Conservation (phyloP, 2,888 invertebrate genomes). For the Dryocosmus kuriphilus region DNA sequence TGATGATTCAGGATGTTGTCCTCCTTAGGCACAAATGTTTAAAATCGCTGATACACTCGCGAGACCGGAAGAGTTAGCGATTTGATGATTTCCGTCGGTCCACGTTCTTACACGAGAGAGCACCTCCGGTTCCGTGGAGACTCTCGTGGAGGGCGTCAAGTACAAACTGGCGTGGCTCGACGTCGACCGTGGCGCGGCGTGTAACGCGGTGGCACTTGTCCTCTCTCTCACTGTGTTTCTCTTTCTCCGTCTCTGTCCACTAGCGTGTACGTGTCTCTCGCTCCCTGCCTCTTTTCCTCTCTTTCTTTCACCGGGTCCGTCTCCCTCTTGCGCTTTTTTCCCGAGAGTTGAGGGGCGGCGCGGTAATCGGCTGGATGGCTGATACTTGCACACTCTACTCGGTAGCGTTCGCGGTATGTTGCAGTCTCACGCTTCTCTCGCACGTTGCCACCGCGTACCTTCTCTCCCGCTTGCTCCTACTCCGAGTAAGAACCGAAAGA, state of each 20-base stretch:
- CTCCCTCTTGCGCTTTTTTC: constrained; percentile 55
- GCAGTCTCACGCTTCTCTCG: constrained; percentile 42
- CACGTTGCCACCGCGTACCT: constrained; percentile 41
- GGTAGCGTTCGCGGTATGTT: constrained; percentile 46
- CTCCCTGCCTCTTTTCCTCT: constrained; percentile 47
- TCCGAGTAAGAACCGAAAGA: constrained; percentile 40
- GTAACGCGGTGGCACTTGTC: constrained; percentile 69
- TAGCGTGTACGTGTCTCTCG: constrained; percentile 39
- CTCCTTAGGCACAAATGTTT: not conserved
- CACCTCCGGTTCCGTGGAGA: constrained; percentile 54
- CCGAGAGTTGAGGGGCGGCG: constrained; percentile 55
- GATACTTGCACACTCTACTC: constrained; percentile 14
- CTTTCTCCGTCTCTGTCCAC: constrained; percentile 54
- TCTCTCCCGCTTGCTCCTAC: constrained; percentile 43
- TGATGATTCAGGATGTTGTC: not conserved
- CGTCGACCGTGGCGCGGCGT: constrained; percentile 74
- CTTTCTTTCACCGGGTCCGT: constrained; percentile 54
- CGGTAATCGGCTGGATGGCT: constrained; percentile 51
- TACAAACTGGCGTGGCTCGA: constrained; percentile 71
- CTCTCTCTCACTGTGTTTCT: constrained; percentile 59
- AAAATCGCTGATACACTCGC: constrained; percentile 12
- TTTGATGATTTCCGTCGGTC: constrained; percentile 30
- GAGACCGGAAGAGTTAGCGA: constrained; percentile 16
- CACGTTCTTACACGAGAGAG: constrained; percentile 41
- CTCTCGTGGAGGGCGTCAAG: constrained; percentile 66